phyloP scores from a whole-genome alignment of 2,113 vertebrate species.

The Caloenas nicobarica region DNA sequence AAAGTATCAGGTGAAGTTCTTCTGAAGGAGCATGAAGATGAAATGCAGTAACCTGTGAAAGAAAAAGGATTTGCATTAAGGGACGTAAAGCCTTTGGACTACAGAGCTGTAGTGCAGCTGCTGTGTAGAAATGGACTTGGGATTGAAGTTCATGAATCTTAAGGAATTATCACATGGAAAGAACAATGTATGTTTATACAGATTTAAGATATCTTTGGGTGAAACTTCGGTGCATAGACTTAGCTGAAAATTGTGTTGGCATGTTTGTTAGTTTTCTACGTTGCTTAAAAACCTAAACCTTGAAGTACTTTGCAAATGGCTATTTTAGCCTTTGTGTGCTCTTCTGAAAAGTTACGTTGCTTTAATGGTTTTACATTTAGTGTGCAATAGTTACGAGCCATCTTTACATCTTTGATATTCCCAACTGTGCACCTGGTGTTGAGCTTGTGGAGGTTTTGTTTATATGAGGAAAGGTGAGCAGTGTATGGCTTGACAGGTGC shows the following conservation, averaged over 20 bases:
- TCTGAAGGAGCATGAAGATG: background rate
- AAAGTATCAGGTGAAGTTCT: background rate
- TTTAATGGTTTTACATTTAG: rapidly evolving
- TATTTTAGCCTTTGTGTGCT: rapidly evolving
- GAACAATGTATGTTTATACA: rapidly evolving
- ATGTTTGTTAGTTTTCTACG: background rate
- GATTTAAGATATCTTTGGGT: background rate
- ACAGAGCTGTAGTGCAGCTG: background rate
- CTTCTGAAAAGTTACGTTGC: background rate
- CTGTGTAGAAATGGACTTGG: background rate
- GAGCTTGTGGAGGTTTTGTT: background rate
- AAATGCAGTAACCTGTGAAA: background rate
- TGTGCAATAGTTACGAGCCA: background rate
- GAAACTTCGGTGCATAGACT: rapidly evolving
- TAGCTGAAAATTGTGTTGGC: background rate
- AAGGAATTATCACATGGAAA: background rate
- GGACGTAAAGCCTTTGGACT: background rate
- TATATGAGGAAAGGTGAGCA: background rate
- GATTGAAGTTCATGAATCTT: background rate
- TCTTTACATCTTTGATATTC: background rate
- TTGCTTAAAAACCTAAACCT: background rate
- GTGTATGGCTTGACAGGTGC: background rate
- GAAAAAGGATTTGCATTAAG: background rate
- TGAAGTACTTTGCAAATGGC: background rate
- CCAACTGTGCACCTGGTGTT: background rate